Evolutionary conservation across 2,113 vertebrate genomes (phyloP).

Genomic region (Proteles cristata): DNA sequence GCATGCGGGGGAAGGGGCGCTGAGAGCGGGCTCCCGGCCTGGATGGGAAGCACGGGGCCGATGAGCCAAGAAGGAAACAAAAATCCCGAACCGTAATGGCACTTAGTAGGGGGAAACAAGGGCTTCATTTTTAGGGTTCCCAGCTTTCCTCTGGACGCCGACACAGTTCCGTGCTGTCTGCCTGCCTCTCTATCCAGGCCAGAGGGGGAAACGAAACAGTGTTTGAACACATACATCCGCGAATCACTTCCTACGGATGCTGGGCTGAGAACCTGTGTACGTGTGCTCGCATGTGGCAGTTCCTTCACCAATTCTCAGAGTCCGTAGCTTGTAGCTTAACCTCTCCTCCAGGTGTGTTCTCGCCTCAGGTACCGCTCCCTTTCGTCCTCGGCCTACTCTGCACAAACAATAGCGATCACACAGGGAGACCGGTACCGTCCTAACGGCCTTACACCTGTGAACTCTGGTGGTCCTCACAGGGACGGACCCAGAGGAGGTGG

Average conservation of each 20-base stretch:
- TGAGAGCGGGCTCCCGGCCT: not conserved
- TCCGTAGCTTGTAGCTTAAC: fast-evolving
- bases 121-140: not conserved
- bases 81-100: not conserved
- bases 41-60: not conserved
- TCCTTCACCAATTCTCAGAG: not conserved
- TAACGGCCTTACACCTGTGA: not conserved
- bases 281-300: fast-evolving
- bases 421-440: too few species aligned
- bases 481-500: not conserved
- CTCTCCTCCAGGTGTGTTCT: not conserved
- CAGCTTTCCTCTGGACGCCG: not conserved
- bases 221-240: not conserved
- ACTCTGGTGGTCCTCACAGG: not conserved
- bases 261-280: too few species aligned
- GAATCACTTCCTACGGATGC: too few species aligned
- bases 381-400: not conserved
- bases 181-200: not conserved
- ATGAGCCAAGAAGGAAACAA: not conserved
- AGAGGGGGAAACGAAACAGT: not conserved
- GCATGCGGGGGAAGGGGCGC: fast-evolving
- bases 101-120: not conserved
- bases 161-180: not conserved
- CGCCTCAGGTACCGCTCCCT: not conserved
- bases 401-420: not conserved